Evolutionary conservation across 2,797 vertebrate genomes (phyloP).

Genomic region (Spea hammondii): DNA sequence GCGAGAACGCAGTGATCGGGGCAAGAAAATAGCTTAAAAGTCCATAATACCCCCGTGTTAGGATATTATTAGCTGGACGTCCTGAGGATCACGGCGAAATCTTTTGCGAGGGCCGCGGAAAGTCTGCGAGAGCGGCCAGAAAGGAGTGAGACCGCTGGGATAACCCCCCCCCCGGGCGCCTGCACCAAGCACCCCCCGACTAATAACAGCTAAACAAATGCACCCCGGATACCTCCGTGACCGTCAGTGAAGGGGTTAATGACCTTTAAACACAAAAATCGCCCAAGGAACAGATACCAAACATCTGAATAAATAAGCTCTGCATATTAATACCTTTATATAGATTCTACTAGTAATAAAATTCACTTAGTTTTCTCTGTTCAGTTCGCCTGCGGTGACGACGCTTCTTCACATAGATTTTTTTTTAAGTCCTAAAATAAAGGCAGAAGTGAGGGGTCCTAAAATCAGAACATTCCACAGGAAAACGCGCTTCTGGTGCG

Average conservation of each 20-base stretch:
- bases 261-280: constrained; percentile 67
- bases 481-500: too few relatives aligned
- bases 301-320: constrained; percentile 74
- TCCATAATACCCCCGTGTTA: too few relatives aligned
- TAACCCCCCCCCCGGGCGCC: too few relatives aligned
- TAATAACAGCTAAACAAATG: neutral
- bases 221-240: neutral
- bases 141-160: too few relatives aligned
- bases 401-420: constrained; percentile 66
- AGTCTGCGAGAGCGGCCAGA: too few relatives aligned
- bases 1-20: too few relatives aligned
- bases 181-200: too few relatives aligned
- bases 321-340: constrained; percentile 70
- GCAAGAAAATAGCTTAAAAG: too few relatives aligned
- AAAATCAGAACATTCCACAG: constrained; percentile 26
- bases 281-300: constrained; percentile 68
- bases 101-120: too few relatives aligned
- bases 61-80: too few relatives aligned
- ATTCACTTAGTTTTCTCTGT: constrained; percentile 67
- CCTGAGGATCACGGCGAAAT: too few relatives aligned
- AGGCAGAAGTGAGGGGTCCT: constrained; percentile 54
- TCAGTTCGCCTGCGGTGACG: constrained; percentile 66
- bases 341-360: constrained; percentile 76
- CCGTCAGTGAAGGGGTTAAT: constrained; percentile 36
- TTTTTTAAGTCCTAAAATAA: constrained; percentile 68